Evolutionary conservation across 2,888 invertebrate genomes (phyloP), one percentile per base, ranked within the genome.

Genomic region (Lycaena phlaeas): DNA sequence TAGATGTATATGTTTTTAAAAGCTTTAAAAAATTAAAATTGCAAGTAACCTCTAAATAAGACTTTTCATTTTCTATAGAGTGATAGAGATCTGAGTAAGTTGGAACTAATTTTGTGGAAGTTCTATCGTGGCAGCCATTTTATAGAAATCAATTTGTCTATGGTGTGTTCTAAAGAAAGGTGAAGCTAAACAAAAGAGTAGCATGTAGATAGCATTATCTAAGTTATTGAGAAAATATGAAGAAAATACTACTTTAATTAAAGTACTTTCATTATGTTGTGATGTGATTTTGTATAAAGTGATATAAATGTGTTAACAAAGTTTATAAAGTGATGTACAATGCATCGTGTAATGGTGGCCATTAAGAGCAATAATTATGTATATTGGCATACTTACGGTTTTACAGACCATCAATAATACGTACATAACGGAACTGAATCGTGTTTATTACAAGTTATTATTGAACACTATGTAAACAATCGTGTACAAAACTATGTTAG

Each of bases 321-420:
- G 62, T 64, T 61, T 54, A 41, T 64, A 70, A 67, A 71, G 72
- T 77, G 73, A 74, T 72, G 66, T 64, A 69, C 75, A 77, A 74
- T 77, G 81, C 77, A 73, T 77, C 78, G 77, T 82, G 81, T 81
- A 81, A 82, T 84, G 85, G 85, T 81, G 81, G 85, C 85, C 85
- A 85, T 85, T 85, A 84, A 59, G 66, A 75, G 65, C 64, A 82
- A 82, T 81, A 79, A 85, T 81, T 85, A 82, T 82, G 84, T 79
- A 71, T 78, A 82, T 78, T 85, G 82, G 77, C 81, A 81, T 71
- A 81, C 81, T 77, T 82, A 77, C 62, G 63, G 62, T 64, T 68
- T 62, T 67, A 69, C 68, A 64, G 61, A 72, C 68, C 62, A 66
- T 65, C 68, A 69, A 68, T 71, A 61, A 64, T 64, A 68, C 55